Evolutionary conservation across 2,797 vertebrate species (phyloP).

Genomic region (Petrocephalus schoutedeni): DNA sequence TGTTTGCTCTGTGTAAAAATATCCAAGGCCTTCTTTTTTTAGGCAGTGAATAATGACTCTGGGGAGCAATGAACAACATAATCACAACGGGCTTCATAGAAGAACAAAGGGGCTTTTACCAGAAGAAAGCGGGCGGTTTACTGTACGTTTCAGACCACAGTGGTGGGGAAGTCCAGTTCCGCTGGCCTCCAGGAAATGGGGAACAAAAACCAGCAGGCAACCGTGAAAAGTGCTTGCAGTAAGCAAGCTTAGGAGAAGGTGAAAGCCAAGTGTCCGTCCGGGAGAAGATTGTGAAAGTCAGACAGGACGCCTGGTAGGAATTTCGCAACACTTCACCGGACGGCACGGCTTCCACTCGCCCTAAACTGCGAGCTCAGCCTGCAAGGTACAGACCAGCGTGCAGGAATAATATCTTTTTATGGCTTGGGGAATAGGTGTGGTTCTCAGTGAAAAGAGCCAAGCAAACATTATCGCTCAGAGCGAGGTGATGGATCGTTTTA

Average conservation of each 20-base stretch:
- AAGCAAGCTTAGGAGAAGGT: not conserved
- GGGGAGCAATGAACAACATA: not conserved
- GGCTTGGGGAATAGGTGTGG: not conserved
- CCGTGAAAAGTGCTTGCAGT: not conserved
- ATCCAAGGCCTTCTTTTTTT: not conserved
- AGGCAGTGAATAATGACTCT: not conserved
- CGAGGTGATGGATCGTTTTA: not conserved
- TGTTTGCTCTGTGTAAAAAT: slow-evolving; percentile 1
- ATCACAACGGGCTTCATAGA: not conserved
- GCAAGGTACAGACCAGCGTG: not conserved
- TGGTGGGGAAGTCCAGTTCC: not conserved
- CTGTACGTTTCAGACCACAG: not conserved
- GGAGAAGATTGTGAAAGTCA: slow-evolving; percentile 3
- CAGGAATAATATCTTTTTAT: not conserved
- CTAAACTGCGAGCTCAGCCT: not conserved
- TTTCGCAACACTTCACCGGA: not conserved
- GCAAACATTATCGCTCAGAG: not conserved
- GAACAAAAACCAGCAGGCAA: not conserved
- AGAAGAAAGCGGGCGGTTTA: not conserved
- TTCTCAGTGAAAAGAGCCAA: not conserved
- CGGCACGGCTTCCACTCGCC: not conserved
- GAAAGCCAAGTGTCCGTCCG: not conserved
- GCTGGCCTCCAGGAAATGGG: not conserved
- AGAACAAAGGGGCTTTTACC: slow-evolving; percentile 4
- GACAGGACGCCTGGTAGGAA: not conserved